Evolutionary conservation across 2,888 invertebrate species (phyloP), one percentile per base, ranked within the genome.

Genomic region (Pristionchus entomophagus): DNA sequence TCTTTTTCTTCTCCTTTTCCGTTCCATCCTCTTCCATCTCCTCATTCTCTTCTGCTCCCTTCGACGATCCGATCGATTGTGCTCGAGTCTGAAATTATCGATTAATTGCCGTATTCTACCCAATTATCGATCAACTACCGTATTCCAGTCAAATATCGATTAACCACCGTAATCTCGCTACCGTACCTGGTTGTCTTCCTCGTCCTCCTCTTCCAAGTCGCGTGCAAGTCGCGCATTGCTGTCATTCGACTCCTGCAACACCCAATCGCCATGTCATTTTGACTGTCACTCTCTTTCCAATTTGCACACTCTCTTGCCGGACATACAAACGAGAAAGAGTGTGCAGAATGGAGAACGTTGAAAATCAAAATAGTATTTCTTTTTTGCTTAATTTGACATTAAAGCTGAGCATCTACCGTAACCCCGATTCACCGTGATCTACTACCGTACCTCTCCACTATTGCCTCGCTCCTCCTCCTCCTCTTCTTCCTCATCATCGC

Each of bases 1-100:
- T 32, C 83, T 38, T 62, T 29, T 86, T 62, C 45, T 84, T 87
- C 0, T 80, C 87, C 12, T 73, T 80, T 53, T 77, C 49, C 35
- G 45, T 29, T 29, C 56, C 38, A 26, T 45, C 32, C 32, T 51
- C 56, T 38, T 73, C 49, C 26, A 12, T 51, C 19, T 49, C 51
- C 51, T 51, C 51, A 49, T 80, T 29, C 78, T 77, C 77, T 17
- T 41, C 77, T n/a, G n/a, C 19, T 29, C 19, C n/a, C 77, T 41
- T 45, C 14, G 49, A 45, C n/a, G 77, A 77, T 26, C 45, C 41
- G 12, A 26, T 26, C 22, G 77, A 77, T 17, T 8, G 45, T 3
- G 77, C 12, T 10, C 77, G 77, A 29, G 77, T 45, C 77, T 77
- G 77, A 12, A 77, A 45, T 29, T 45, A 77, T 77, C 45, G 29